A percentile compares a stretch with the other conserved stretches of the same genome.
Evolutionary conservation across 2,888 invertebrate genomes (phyloP).

Genomic region (Meandrusa payeni): DNA sequence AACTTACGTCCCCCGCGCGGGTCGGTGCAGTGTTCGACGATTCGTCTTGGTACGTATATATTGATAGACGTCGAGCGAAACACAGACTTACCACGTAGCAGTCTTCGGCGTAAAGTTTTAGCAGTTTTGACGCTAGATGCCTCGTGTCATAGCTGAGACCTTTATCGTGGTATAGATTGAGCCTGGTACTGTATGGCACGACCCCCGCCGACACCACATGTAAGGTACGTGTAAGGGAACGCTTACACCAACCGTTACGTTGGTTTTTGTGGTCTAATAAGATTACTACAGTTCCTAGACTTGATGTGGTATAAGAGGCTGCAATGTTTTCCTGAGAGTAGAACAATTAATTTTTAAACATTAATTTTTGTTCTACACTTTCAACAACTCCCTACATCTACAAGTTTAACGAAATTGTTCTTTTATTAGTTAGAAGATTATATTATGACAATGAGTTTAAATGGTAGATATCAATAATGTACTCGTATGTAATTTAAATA

Average conservation of each 20-base stretch:
- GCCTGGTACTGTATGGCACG: constrained; percentile 72
- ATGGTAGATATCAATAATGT: too few species aligned
- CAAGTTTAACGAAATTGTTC: too few species aligned
- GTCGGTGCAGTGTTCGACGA: constrained; percentile 36
- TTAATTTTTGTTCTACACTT: too few species aligned
- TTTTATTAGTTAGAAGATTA: too few species aligned
- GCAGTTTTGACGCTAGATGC: constrained; percentile 70
- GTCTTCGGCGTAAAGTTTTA: constrained; percentile 58
- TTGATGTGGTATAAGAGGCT: too few species aligned
- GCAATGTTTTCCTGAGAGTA: too few species aligned
- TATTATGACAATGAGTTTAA: too few species aligned
- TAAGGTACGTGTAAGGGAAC: constrained; percentile 10
- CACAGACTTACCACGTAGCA: constrained; percentile 40
- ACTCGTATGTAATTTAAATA: too few species aligned
- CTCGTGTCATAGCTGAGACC: constrained; percentile 48
- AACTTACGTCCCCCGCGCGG: constrained; percentile 49
- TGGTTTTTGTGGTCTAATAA: background rate
- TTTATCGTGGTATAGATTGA: constrained; percentile 15
- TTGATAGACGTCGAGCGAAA: constrained; percentile 31
- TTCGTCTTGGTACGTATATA: constrained; percentile 50
- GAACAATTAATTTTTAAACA: too few species aligned
- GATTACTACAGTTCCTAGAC: too few species aligned
- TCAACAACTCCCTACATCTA: too few species aligned
- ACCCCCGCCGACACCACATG: constrained; percentile 53
- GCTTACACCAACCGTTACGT: constrained; percentile 3